Evolutionary conservation across 2,888 invertebrate genomes (phyloP).

Genomic region (Drosophila austrosaltans): DNA sequence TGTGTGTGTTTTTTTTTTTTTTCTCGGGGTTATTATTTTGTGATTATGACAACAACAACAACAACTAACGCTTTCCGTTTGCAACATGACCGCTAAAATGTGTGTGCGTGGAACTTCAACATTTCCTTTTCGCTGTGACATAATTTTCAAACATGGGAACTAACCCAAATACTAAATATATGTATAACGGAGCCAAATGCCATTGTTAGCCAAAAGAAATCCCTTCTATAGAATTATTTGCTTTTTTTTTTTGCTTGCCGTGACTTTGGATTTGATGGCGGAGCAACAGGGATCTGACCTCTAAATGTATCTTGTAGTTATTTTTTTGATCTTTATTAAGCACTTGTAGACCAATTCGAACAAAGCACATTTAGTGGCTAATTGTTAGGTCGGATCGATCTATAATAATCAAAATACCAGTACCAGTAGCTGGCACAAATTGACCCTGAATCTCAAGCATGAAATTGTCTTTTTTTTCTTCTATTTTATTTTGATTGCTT

Average conservation of each 20-base stretch:
- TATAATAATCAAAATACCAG: constrained; percentile 12
- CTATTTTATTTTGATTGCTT: constrained; percentile 34
- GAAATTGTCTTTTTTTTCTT: constrained; percentile 56
- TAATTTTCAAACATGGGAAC: constrained; percentile 52
- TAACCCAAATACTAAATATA: neutral
- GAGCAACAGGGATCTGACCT: constrained; percentile 40
- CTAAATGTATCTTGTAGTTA: constrained; percentile 36
- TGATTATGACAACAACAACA: constrained; percentile 46
- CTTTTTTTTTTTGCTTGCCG: constrained; percentile 35
- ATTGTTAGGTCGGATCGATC: constrained; percentile 41
- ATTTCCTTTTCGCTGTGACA: constrained; percentile 59
- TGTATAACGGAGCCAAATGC: constrained; percentile 14
- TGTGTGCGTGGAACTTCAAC: constrained; percentile 37
- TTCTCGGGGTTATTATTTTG: constrained; percentile 60
- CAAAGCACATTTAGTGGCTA: constrained; percentile 55
- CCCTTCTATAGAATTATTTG: constrained; percentile 45
- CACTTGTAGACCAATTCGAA: constrained; percentile 45
- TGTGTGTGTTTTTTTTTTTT: constrained; percentile 14
- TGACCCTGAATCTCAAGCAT: constrained; percentile 60
- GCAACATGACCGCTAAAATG: constrained; percentile 52
- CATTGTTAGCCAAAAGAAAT: constrained; percentile 1
- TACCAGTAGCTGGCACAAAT: constrained; percentile 50
- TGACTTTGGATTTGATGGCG: constrained; percentile 51
- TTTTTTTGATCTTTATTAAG: constrained; percentile 31
- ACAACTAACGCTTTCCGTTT: constrained; percentile 59